Base-by-base conservation (phyloP, 2,888 invertebrate species). In the Linnaemya vulpina region DNA sequence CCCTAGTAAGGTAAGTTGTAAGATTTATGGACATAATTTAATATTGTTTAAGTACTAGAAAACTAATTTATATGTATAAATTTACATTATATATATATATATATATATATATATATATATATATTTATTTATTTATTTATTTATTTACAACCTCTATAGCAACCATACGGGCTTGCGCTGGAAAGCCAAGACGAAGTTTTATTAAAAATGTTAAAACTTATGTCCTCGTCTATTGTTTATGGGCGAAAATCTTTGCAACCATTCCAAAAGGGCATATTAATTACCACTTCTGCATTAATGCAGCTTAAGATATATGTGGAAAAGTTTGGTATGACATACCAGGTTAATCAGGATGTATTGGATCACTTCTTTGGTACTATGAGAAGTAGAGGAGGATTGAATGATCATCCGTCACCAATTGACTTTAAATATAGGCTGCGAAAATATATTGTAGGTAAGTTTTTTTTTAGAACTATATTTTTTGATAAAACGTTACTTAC, bases 341-440 rank as follows among this genome's bases (percentile, higher is more conserved):
- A 38, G 3, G 35, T 38, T 1, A 25, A 55, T 20, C 35, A 60
- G 11, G 35, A 60, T 60, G 30, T 58, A 10, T n/a, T 58, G 15
- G 58, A 58, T 3, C 58, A 58, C 13, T 58, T 58, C 9, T 58
- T 58, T 35, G 58, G 58, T 1, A n/a, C 35, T n/a, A 58, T 58
- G 15, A 35, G 35, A 25, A 35, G 60, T n/a, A 38, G 35, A 17
- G 62, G 40, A 20, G 62, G 62, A 20, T 35, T 62, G 7, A 38
- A 62, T 40, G 62, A 62, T 20, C 62, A 62, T 15, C 62, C 62
- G 13, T 13, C 40, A 1, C 62, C 62, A 40, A 62, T 3, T 10
- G 62, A 62, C 9, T 62, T 62, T 5, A 40, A 22, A 62, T 62
- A 40, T 40, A 62, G 62, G 9, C 0, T 62, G 4, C 9, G 62